Evolutionary conservation across 2,888 invertebrate genomes (phyloP).

Genomic region (Acanthosepion pharaonis): DNA sequence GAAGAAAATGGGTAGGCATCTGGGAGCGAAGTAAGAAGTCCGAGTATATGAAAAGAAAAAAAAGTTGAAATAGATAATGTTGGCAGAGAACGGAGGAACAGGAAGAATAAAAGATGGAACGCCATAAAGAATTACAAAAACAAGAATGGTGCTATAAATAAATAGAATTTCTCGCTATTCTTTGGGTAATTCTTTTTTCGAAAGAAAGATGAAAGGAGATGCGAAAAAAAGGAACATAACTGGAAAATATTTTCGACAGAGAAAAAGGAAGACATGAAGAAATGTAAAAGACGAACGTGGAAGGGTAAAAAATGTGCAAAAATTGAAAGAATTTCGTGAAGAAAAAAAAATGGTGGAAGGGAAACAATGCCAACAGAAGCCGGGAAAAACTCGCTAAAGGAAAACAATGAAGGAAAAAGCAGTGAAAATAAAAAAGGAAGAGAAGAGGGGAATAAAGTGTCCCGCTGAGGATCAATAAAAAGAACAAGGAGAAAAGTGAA

Average conservation of each 20-base stretch:
- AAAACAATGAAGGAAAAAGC: not conserved
- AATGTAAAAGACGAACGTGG: not conserved
- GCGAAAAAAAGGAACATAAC: not conserved
- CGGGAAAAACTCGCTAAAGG: not conserved
- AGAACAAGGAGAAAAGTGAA: too few relatives aligned
- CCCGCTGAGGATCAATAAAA: not conserved
- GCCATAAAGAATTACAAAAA: too few relatives aligned
- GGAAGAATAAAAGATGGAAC: too few relatives aligned
- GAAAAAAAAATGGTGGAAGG: too few relatives aligned
- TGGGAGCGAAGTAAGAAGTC: too few relatives aligned
- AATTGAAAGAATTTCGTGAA: not conserved
- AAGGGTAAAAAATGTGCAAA: not conserved
- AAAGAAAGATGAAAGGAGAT: not conserved
- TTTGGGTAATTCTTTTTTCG: not conserved
- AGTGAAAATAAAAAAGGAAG: not conserved
- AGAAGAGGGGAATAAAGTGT: not conserved
- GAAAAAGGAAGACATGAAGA: not conserved
- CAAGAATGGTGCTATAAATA: too few relatives aligned
- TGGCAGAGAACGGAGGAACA: too few relatives aligned
- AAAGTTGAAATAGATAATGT: too few relatives aligned
- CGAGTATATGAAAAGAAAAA: too few relatives aligned
- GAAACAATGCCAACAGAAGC: not conserved
- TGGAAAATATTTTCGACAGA: not conserved
- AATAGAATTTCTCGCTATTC: not conserved
- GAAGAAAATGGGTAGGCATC: too few relatives aligned